phyloP scores from a whole-genome alignment of 2,113 vertebrate genomes.

The Leptodactylus fuscus region DNA sequence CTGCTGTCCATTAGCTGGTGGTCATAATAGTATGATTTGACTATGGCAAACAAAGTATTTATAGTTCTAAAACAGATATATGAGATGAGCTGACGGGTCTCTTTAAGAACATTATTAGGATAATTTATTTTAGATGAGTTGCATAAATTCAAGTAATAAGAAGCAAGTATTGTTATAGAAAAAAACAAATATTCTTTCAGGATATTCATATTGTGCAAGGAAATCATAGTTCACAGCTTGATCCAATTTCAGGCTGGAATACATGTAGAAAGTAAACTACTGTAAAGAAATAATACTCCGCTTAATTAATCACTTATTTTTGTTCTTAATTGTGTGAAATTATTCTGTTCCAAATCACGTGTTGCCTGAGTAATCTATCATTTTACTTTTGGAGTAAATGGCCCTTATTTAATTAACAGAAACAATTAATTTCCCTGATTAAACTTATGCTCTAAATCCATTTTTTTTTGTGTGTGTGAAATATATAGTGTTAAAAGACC shows the following conservation, averaged over 20 bases:
- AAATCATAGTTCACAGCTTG: slow-evolving; percentile 44
- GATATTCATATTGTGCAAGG: slow-evolving; percentile 50
- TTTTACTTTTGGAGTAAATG: neutral
- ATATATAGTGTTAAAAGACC: neutral
- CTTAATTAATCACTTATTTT: slow-evolving; percentile 45
- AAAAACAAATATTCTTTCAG: slow-evolving; percentile 39
- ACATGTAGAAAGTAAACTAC: neutral
- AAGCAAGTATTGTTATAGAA: neutral
- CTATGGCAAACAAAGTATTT: too few species aligned
- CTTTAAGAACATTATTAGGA: too few species aligned
- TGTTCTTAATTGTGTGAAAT: slow-evolving; percentile 20
- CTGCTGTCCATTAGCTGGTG: too few species aligned
- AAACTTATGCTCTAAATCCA: neutral
- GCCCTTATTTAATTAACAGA: neutral
- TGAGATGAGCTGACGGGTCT: too few species aligned
- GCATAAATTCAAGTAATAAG: neutral
- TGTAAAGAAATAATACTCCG: slow-evolving; percentile 9
- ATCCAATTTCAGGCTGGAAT: slow-evolving; percentile 21
- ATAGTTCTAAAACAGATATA: too few species aligned
- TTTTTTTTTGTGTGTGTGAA: neutral
- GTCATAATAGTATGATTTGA: too few species aligned
- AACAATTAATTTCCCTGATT: neutral
- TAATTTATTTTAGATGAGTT: neutral
- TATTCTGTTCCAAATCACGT: neutral
- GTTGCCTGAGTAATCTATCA: neutral